These are phyloP conservation scores for Pachymerium ferrugineum DNA, from an alignment of 2,888 invertebrate species.

Conservation along the genomic window DNA sequence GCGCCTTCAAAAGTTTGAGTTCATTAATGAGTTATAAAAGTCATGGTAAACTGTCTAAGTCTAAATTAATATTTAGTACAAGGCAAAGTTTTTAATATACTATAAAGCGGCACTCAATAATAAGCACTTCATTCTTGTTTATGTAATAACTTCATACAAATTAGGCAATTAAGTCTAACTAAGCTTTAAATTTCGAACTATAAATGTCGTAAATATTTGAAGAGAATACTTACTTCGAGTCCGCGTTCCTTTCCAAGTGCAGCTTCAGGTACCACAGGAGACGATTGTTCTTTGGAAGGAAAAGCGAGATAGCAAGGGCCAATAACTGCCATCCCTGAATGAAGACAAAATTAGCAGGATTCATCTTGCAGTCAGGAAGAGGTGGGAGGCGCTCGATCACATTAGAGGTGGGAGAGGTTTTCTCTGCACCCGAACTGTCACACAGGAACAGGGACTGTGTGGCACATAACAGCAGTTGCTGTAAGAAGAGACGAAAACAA, in stretches of 20 bases:
- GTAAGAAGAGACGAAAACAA: slow-evolving; percentile 46
- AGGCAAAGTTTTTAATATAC: too few species aligned
- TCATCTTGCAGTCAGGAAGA: slow-evolving; percentile 64
- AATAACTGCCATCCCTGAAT: slow-evolving; percentile 95
- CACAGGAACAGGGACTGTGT: slow-evolving; percentile 97
- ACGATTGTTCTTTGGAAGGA: slow-evolving; percentile 87
- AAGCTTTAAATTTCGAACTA: too few species aligned
- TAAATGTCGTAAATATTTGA: too few species aligned
- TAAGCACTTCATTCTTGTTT: too few species aligned
- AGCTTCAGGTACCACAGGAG: slow-evolving; percentile 92
- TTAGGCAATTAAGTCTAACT: too few species aligned
- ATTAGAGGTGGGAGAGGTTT: slow-evolving; percentile 52
- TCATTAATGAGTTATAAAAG: too few species aligned
- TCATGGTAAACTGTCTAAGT: too few species aligned
- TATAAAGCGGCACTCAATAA: too few species aligned
- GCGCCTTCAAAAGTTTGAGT: too few species aligned
- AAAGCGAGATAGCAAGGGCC: slow-evolving; percentile 88
- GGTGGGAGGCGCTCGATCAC: slow-evolving; percentile 48
- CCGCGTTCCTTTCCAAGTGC: slow-evolving; percentile 86
- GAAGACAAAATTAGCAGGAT: slow-evolving; percentile 82
- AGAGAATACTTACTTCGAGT: slow-evolving; percentile 79
- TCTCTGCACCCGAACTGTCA: slow-evolving; percentile 69
- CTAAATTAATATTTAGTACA: too few species aligned
- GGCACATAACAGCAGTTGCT: slow-evolving; percentile 96
- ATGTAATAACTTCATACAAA: too few species aligned